Conservation (phyloP, 1,140 invertebrate species). For the Oncopeltus fasciatus region DNA sequence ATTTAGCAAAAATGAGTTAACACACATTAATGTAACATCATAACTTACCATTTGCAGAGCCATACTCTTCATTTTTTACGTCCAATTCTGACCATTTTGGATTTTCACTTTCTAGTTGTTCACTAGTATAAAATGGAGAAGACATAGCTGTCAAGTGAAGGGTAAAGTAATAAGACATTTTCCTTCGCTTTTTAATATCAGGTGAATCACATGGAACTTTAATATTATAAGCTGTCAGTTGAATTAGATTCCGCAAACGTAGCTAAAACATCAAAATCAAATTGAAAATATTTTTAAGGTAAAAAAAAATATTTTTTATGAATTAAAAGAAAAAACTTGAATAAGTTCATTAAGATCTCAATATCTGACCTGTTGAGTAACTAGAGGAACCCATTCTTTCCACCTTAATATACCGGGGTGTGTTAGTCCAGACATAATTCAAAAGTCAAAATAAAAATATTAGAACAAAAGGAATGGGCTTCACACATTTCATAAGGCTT, state of each 20-base stretch:
- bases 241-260: constrained; percentile 54
- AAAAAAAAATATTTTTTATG: no score
- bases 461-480: background rate
- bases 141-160: constrained; percentile 64
- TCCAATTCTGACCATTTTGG: constrained; percentile 62
- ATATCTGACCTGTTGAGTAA: constrained; percentile 26
- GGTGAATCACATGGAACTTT: constrained; percentile 29
- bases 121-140: constrained; percentile 76
- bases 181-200: constrained; percentile 21
- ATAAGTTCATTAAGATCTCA: no score
- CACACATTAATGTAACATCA: no score
- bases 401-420: constrained; percentile 24
- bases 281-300: background rate
- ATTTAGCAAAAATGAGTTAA: no score
- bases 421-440: constrained; percentile 21
- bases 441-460: background rate
- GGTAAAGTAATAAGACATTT: constrained; percentile 54
- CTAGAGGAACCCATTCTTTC: constrained; percentile 27
- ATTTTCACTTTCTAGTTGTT: constrained; percentile 52
- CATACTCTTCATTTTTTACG: constrained; percentile 24
- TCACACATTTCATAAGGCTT: background rate
- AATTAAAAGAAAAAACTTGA: no score
- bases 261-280: constrained; percentile 30
- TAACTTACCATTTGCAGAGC: constrained; percentile 26
- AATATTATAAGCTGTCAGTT: constrained; percentile 49